Conservation (phyloP, 2,113 vertebrate species). For the Micromys minutus region DNA sequence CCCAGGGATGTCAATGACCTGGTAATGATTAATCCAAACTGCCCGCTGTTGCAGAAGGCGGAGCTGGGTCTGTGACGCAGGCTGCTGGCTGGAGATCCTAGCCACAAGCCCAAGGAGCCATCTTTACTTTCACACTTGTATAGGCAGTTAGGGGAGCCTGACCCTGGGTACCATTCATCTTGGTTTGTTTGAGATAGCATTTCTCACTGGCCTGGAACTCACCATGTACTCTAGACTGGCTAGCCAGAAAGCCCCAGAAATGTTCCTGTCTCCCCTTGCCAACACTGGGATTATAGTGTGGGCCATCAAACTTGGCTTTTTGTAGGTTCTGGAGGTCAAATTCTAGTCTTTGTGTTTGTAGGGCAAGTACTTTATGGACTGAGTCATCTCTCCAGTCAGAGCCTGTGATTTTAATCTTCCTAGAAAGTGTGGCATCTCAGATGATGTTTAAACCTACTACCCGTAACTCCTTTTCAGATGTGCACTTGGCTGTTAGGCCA, state of each 20-base stretch:
- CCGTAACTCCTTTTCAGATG: neutral
- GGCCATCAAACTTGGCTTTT: neutral
- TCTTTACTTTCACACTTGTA: neutral
- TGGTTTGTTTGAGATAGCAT: neutral
- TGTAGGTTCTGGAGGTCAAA: neutral
- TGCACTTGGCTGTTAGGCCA: neutral
- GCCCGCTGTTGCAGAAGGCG: neutral
- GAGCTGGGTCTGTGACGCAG: neutral
- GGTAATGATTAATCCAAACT: constrained; percentile 58
- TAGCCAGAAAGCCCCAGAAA: neutral
- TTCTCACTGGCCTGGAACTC: neutral
- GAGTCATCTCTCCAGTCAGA: neutral
- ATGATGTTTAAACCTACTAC: neutral
- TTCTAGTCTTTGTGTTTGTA: neutral
- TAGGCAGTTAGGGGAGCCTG: neutral
- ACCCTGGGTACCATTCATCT: neutral
- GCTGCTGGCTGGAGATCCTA: constrained; percentile 27
- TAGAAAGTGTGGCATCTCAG: neutral
- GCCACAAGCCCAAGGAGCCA: neutral
- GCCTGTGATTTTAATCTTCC: neutral
- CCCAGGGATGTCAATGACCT: constrained; percentile 30
- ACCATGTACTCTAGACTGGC: neutral
- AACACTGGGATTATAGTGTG: neutral
- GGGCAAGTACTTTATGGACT: neutral
- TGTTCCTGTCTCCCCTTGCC: neutral